phyloP scores from a whole-genome alignment of 92 coral and sea anemone species.

The Virgularia gustaviana region DNA sequence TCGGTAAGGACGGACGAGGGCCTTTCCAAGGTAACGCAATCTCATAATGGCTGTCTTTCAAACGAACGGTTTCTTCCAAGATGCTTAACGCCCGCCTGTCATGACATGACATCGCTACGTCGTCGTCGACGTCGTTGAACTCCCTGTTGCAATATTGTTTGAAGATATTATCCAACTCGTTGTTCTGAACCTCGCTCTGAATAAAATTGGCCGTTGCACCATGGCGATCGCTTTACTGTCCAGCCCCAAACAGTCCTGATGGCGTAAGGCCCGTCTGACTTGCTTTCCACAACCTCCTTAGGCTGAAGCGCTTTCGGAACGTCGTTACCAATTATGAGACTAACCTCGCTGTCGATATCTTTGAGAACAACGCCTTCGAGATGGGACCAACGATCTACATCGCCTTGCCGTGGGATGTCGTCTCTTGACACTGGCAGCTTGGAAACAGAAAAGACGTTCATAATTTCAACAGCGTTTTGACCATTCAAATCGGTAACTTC shows the following conservation, averaged over 20 bases:
- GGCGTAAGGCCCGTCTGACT: conserved; percentile 47
- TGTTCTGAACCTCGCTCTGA: conserved; percentile 23
- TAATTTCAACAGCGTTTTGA: conserved; percentile 10
- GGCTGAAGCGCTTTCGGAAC: conserved; percentile 41
- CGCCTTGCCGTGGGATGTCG: conserved; percentile 18
- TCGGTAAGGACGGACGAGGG: conserved; percentile 31
- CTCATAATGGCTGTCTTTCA: conserved; percentile 45
- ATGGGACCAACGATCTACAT: conserved; percentile 50
- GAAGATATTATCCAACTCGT: conserved; percentile 31
- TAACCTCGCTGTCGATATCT: conserved; percentile 38
- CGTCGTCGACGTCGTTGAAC: conserved; percentile 42
- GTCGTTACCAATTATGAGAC: conserved; percentile 44
- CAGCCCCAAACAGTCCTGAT: conserved; percentile 52
- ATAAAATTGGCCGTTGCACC: conserved; percentile 23
- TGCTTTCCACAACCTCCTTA: conserved; percentile 17
- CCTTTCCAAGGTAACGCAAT: conserved; percentile 54
- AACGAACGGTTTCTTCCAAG: conserved; percentile 33
- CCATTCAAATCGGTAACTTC: conserved; percentile 23
- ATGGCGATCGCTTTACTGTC: conserved; percentile 46
- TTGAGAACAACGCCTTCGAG: conserved; percentile 26
- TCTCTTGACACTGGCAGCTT: conserved; percentile 35
- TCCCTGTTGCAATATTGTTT: conserved; percentile 38
- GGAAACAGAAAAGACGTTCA: conserved; percentile 1
- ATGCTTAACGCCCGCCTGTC: conserved; percentile 45
- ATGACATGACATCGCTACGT: conserved; percentile 39